A percentile compares a stretch with the other conserved stretches of the same genome.
Conservation (phyloP, 2,113 vertebrate species). For the Nestor notabilis region DNA sequence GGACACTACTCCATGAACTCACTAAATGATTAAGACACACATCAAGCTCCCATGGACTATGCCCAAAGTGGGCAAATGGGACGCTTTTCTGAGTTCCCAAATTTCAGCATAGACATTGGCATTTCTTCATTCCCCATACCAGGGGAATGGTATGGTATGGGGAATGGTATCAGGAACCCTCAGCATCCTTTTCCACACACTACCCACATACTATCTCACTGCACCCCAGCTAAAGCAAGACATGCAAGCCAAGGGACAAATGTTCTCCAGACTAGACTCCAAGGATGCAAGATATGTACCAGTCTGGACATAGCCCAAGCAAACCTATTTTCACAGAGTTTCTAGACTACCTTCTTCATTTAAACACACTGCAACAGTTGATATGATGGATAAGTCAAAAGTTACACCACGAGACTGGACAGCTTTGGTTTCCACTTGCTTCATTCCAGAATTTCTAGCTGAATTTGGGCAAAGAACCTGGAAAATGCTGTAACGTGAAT, state of each 20-base stretch:
- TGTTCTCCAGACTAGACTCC: neutral
- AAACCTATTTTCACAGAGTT: neutral
- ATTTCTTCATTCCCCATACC: neutral
- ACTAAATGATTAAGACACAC: neutral
- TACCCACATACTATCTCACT: neutral
- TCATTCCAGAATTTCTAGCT: neutral
- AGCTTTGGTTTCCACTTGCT: neutral
- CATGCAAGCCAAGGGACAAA: neutral
- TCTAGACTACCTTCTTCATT: neutral
- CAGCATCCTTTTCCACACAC: neutral
- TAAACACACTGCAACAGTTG: neutral
- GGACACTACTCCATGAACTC: fast-evolving
- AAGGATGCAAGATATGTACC: neutral
- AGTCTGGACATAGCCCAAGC: neutral
- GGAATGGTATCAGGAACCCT: neutral
- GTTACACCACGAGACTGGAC: neutral
- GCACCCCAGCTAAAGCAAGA: neutral
- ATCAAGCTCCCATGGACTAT: neutral
- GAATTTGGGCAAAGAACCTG: neutral
- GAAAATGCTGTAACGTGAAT: neutral
- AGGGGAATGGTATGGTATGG: neutral
- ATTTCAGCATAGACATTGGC: neutral
- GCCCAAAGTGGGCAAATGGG: neutral
- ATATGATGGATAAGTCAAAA: neutral
- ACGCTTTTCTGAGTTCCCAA: neutral